Conservation (phyloP, 2,888 invertebrate genomes). For the Mycalesis mineus region DNA sequence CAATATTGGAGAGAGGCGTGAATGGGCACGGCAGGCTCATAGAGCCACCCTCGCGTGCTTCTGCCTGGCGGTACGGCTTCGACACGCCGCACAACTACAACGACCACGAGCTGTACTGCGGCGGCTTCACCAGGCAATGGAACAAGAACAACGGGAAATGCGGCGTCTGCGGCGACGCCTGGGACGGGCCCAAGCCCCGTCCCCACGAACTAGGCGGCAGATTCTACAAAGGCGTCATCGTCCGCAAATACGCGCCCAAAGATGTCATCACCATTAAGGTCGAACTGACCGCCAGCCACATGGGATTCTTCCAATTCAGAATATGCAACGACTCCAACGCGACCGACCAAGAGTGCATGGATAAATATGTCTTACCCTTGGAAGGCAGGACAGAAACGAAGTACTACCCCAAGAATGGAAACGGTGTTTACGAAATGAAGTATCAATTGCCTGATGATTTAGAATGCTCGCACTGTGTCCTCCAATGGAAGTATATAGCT, state of each 20-base stretch:
- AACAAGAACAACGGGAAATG: slow-evolving; percentile 89
- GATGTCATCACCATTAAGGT: slow-evolving; percentile 84
- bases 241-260: slow-evolving; percentile 85
- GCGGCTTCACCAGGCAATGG: slow-evolving; percentile 91
- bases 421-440: slow-evolving; percentile 87
- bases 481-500: slow-evolving; percentile 93
- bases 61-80: slow-evolving; percentile 94
- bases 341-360: slow-evolving; percentile 86
- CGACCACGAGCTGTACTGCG: slow-evolving; percentile 92
- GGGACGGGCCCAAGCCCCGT: slow-evolving; percentile 84
- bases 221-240: slow-evolving; percentile 89
- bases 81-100: slow-evolving; percentile 93
- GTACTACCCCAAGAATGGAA: slow-evolving; percentile 87
- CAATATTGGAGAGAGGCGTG: slow-evolving; percentile 51
- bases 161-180: slow-evolving; percentile 91
- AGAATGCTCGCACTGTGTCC: slow-evolving; percentile 87
- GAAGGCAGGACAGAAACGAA: slow-evolving; percentile 73
- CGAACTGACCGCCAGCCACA: slow-evolving; percentile 92
- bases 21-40: slow-evolving; percentile 85
- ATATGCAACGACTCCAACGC: slow-evolving; percentile 85
- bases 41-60: slow-evolving; percentile 91
- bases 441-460: slow-evolving; percentile 81
- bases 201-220: slow-evolving; percentile 90
- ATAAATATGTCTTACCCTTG: slow-evolving; percentile 82
- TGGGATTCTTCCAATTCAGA: slow-evolving; percentile 91